phyloP scores from a whole-genome alignment of 2,888 invertebrate genomes.

The Marasmarcha lunaedactyla region DNA sequence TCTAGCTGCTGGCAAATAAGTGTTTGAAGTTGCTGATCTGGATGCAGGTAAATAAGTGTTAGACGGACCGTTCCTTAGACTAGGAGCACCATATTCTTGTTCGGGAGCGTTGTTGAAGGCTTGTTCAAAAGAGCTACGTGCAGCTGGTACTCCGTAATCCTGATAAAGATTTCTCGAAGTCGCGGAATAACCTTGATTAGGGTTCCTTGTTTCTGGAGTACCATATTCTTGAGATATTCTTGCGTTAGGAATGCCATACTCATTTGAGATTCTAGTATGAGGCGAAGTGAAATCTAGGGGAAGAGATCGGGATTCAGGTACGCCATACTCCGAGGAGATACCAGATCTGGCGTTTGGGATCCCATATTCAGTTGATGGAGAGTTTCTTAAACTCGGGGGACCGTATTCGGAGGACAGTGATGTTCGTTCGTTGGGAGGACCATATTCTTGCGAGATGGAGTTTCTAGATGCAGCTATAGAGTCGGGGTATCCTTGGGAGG shows the following conservation, averaged over 20 bases:
- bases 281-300: slow-evolving; percentile 27
- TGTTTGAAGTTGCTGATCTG: slow-evolving; percentile 13
- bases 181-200: slow-evolving; percentile 13
- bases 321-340: slow-evolving; percentile 16
- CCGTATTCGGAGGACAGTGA: slow-evolving; percentile 26
- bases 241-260: slow-evolving; percentile 25
- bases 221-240: slow-evolving; percentile 17
- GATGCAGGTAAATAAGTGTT: slow-evolving; percentile 28
- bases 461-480: slow-evolving; percentile 10
- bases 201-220: slow-evolving; percentile 24
- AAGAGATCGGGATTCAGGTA: slow-evolving; percentile 21
- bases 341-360: slow-evolving; percentile 17
- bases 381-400: slow-evolving; percentile 24
- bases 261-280: slow-evolving; percentile 25
- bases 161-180: slow-evolving; percentile 30
- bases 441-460: slow-evolving; percentile 15
- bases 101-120: slow-evolving; percentile 17
- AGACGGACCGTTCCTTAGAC: slow-evolving; percentile 12
- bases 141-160: slow-evolving; percentile 54
- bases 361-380: slow-evolving; percentile 26
- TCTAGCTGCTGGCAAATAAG: slow-evolving; percentile 22
- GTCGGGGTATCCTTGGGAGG: slow-evolving; percentile 21
- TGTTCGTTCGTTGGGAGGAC: slow-evolving; percentile 14
- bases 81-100: slow-evolving; percentile 26
- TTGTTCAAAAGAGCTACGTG: slow-evolving; percentile 7